Percentiles rank a stretch among this genome's conserved stretches.
phyloP scores from a whole-genome alignment of 1,140 invertebrate genomes.

The Teleogryllus occipitalis region DNA sequence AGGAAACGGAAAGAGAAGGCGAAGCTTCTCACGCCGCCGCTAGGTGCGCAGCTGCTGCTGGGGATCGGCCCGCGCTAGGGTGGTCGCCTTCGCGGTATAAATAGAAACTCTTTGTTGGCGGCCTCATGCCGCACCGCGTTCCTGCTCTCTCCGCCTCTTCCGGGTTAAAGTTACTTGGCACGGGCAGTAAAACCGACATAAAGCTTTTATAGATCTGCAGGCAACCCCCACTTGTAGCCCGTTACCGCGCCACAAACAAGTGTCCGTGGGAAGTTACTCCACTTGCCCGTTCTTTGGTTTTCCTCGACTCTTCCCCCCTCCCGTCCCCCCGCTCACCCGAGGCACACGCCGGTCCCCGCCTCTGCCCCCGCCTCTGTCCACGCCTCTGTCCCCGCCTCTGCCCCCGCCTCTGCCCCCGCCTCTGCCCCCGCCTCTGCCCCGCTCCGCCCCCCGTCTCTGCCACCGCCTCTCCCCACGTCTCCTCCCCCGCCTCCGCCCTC shows the following conservation, averaged over 20 bases:
- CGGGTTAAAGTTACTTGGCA: not conserved
- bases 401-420: no score
- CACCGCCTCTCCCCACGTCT: no score
- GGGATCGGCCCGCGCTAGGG: not conserved
- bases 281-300: not conserved
- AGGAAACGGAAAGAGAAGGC: no score
- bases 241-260: not conserved
- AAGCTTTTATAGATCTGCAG: not conserved
- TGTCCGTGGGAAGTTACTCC: not conserved
- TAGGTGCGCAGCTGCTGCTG: not conserved
- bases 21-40: no score
- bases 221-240: not conserved
- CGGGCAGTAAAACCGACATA: not conserved
- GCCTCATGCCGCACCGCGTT: not conserved
- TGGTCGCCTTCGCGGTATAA: not conserved
- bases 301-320: not conserved
- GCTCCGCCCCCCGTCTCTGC: no score
- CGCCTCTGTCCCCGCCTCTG: no score
- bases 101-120: not conserved
- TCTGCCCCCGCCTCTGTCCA: no score
- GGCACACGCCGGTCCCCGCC: no score
- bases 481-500: no score
- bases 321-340: no score
- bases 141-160: no score
- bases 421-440: no score